Conservation (phyloP, 1,140 invertebrate species). For the Sweltsa coloradensis region DNA sequence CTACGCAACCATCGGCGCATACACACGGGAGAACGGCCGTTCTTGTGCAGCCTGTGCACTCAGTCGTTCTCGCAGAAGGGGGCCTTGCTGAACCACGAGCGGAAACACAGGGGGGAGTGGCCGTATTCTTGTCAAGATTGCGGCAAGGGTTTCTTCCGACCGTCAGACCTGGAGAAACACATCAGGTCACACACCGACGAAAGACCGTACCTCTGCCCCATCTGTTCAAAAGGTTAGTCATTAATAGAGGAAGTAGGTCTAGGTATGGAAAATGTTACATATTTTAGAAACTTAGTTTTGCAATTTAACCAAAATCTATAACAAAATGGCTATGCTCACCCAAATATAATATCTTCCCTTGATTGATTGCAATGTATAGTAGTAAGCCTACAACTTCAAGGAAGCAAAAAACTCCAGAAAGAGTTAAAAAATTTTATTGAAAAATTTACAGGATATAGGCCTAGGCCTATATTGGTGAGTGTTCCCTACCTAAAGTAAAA, state of each 20-base stretch:
- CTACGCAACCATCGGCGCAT: conserved; percentile 26
- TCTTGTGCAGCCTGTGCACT: conserved; percentile 39
- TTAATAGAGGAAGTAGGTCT: too few species aligned
- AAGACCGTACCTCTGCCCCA: conserved; percentile 13
- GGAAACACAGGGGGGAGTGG: conserved; percentile 14
- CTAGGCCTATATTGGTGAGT: too few species aligned
- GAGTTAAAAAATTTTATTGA: too few species aligned
- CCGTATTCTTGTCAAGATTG: conserved; percentile 32
- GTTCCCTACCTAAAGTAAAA: too few species aligned
- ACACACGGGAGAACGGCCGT: conserved; percentile 33
- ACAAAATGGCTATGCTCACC: conserved; percentile 10
- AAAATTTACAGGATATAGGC: too few species aligned
- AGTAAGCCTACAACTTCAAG: too few species aligned
- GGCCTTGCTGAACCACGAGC: neutral
- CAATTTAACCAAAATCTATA: conserved; percentile 11
- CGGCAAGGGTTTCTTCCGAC: conserved; percentile 29
- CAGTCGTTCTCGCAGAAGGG: conserved; percentile 31
- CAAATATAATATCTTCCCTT: neutral
- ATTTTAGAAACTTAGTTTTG: conserved; percentile 19
- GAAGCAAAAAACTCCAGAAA: too few species aligned
- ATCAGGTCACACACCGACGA: neutral
- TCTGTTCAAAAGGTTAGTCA: neutral
- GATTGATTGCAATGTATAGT: too few species aligned
- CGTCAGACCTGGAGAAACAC: neutral
- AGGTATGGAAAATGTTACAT: too few species aligned